Evolutionary conservation across 2,888 invertebrate species (phyloP).

Genomic region (Polydrusus tereticollis): DNA sequence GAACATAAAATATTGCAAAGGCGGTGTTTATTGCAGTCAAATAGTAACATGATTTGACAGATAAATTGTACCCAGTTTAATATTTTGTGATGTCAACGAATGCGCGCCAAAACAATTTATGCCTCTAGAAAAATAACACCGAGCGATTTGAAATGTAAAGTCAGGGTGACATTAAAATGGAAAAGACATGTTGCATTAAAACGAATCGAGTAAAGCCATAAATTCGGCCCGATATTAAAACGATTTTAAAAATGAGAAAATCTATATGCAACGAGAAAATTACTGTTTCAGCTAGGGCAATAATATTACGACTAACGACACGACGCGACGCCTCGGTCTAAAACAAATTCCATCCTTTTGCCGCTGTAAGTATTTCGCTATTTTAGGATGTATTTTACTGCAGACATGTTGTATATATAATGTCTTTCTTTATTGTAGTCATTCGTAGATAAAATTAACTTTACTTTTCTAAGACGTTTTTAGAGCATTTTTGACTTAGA

Average conservation of each 20-base stretch:
- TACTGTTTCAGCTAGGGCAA: slow-evolving; percentile 29
- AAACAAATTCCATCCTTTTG: slow-evolving; percentile 30
- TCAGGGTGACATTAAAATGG: too few species aligned
- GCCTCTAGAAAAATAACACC: too few species aligned
- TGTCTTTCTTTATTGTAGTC: neutral
- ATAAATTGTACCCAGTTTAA: too few species aligned
- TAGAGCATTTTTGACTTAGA: too few species aligned
- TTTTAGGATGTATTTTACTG: slow-evolving; percentile 38
- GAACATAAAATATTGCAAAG: too few species aligned
- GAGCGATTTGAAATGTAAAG: too few species aligned
- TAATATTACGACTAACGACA: slow-evolving; percentile 36
- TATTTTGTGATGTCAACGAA: too few species aligned
- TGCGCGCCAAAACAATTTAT: too few species aligned
- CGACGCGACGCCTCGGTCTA: slow-evolving; percentile 14
- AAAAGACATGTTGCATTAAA: slow-evolving; percentile 4
- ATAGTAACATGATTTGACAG: too few species aligned
- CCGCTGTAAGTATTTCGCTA: slow-evolving; percentile 20
- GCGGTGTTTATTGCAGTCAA: too few species aligned
- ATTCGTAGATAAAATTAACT: neutral
- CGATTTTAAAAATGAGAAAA: slow-evolving; percentile 35
- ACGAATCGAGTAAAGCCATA: slow-evolving; percentile 1
- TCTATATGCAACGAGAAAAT: slow-evolving; percentile 37
- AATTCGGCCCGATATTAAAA: slow-evolving; percentile 29
- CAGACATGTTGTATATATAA: neutral
- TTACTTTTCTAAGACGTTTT: neutral